These are phyloP conservation scores for Tautogolabrus adspersus DNA, from an alignment of 2,113 vertebrate species.

Conservation along the genomic window DNA sequence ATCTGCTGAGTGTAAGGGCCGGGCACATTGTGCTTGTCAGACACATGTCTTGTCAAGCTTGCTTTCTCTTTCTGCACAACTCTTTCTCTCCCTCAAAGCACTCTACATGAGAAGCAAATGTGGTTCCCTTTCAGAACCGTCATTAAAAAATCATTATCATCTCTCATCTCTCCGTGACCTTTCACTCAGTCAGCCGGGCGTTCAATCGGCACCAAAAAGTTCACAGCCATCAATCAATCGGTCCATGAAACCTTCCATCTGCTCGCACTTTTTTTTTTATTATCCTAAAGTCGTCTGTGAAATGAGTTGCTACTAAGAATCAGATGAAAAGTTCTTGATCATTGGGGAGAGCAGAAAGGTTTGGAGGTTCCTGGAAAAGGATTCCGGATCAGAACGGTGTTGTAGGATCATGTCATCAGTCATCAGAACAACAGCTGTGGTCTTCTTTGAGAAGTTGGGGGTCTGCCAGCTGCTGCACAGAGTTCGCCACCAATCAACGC, in stretches of 20 bases:
- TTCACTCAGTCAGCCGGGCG: constrained; percentile 39
- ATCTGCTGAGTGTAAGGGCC: constrained; percentile 15
- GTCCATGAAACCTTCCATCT: constrained; percentile 12
- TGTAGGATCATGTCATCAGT: neutral
- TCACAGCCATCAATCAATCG: constrained; percentile 42
- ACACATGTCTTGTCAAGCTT: constrained; percentile 5
- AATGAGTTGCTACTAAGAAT: neutral
- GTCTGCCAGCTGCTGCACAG: neutral
- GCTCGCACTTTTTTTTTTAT: neutral
- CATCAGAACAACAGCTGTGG: neutral
- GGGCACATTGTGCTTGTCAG: constrained; percentile 13
- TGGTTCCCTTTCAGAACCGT: constrained; percentile 35
- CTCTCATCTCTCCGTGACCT: constrained; percentile 61
- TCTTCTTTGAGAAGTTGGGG: neutral
- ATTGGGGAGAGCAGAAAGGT: neutral
- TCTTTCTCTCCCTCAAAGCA: constrained; percentile 25
- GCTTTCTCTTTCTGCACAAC: constrained; percentile 7
- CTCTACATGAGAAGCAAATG: constrained; percentile 46
- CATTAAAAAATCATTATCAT: constrained; percentile 70
- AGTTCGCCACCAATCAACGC: neutral
- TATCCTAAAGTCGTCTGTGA: neutral
- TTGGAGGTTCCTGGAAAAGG: neutral
- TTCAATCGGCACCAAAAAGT: constrained; percentile 43
- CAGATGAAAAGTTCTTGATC: neutral
- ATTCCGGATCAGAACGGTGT: neutral